Base-by-base conservation (phyloP, 53 echinoderm and acorn worm species). In the Patiria pectinifera region DNA sequence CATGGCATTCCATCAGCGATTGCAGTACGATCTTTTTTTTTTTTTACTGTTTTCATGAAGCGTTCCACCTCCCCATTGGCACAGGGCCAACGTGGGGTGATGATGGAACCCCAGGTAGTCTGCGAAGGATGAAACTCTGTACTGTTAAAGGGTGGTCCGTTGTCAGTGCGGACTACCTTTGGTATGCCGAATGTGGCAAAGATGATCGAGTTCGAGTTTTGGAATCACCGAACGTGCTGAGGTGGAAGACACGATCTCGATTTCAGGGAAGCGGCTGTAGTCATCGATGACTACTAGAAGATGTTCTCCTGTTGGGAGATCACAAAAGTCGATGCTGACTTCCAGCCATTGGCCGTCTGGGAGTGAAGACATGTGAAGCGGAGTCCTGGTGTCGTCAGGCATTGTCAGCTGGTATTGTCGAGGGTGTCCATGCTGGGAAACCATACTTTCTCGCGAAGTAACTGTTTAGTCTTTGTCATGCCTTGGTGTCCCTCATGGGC, bases 51-150 rank as follows among this genome's bases (percentile, higher is more conserved):
- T 47, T 71, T 84, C 92, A 94, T 91, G 45, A 35, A 35, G 35
- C 35, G 83, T 93, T 94, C 94, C 21, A 88, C 96, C 84, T 94
- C 35, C 35, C 35, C 35, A 35, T 35, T 35, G 35, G 35, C 35
- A 35, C 35, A 35, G 35, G 35, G 35, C 35, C 35, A 35, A 35
- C 35, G 35, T 35, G 35, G 35, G 35, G 35, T 35, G 35, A 62
- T 96, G 94, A 12, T 59, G 45, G 66, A 96, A 96, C 11, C 96
- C 96, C 0, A 94, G 48, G 74, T 96, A 94, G 3, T 85, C 45
- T 12, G 96, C 92, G 82, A 94, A 95, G 22, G 63, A 47, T 15
- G 11, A 87, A 95, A 95, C 16, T 95, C 91, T 0, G 46, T 35
- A 0, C 35, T 35, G 35, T 35, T 35, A 35, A 35, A 35, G 35